Conservation (phyloP, 2,888 invertebrate genomes). For the Alcis repandata region DNA sequence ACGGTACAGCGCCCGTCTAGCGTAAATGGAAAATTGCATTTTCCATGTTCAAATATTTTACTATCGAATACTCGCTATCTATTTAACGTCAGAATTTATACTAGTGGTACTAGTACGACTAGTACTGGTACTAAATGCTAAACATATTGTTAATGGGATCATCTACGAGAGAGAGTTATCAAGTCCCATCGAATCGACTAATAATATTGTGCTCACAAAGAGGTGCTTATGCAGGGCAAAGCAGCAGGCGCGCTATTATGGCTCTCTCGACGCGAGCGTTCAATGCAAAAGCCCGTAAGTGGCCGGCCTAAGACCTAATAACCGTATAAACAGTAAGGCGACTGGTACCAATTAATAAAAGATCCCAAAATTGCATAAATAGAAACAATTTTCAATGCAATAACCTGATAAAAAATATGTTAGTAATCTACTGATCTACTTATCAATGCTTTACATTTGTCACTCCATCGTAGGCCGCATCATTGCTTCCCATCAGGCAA, state of each 20-base stretch:
- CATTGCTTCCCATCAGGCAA: too few relatives aligned
- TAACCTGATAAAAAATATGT: neutral
- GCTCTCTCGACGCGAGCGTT: slow-evolving; percentile 39
- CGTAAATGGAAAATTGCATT: too few relatives aligned
- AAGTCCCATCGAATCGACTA: slow-evolving; percentile 17
- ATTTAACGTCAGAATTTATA: too few relatives aligned
- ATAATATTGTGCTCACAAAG: slow-evolving; percentile 22
- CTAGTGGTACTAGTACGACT: too few relatives aligned
- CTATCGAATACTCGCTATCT: too few relatives aligned
- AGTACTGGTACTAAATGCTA: neutral
- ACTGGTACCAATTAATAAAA: neutral
- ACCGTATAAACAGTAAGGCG: slow-evolving; percentile 18
- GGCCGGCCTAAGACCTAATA: slow-evolving; percentile 22
- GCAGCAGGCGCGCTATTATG: slow-evolving; percentile 34
- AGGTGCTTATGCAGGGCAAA: slow-evolving; percentile 21
- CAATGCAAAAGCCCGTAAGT: slow-evolving; percentile 44
- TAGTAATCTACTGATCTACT: too few relatives aligned
- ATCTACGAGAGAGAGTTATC: neutral
- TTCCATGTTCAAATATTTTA: too few relatives aligned
- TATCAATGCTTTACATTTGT: too few relatives aligned
- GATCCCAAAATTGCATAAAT: neutral
- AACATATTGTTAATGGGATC: neutral
- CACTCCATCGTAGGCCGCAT: too few relatives aligned
- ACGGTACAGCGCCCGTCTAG: too few relatives aligned
- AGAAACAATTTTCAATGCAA: too few relatives aligned